Base-by-base conservation (phyloP, 23 tunicate species). In the Halocynthia roretzi region DNA sequence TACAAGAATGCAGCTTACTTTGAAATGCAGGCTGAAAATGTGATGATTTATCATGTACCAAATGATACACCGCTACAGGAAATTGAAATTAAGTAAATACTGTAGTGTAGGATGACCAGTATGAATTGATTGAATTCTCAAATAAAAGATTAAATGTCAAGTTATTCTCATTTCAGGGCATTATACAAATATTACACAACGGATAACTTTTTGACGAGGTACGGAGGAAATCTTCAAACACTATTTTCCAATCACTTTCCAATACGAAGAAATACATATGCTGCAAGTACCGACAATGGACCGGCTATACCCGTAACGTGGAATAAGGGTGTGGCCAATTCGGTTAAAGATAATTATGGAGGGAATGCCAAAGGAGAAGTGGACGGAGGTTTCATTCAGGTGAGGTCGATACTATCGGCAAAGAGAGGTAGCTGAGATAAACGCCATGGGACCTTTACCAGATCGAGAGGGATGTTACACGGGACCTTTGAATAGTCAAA, bases 201-300 rank as follows among this genome's bases (percentile, higher is more conserved):
- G 0, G 77, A 82, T 52, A 75, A 75, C 7, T 82, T 81, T n/a
- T 57, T 87, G 12, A 11, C 75, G 22, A 60, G 40, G 8, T 87
- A 76, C 81, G 93, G 93, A 15, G 93, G 93, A 57, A 87, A 87
- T 52, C 54, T 87, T 62, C 62, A 20, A 7, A 22, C 71, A n/a
- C 75, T 87, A 23, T 87, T 76, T 62, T 56, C 76, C 10, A 81
- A 80, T 18, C 80, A 82, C 54, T 87, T 14, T 54, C 86, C 93
- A 11, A 76, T 87, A 20, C 12, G 53, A 52, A 68, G 83, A 8
- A 51, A 72, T 23, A 54, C 40, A 7, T 87, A 76, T 61, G 69
- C 55, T 1, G 70, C 55, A 10, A 76, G 77, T 7, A n/a, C 64
- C 17, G 86, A 87, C 76, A 87, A 76, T 53, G 93, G 93, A 7